Conservation (phyloP, 23 tunicate genomes). For the Diplosoma virens region DNA sequence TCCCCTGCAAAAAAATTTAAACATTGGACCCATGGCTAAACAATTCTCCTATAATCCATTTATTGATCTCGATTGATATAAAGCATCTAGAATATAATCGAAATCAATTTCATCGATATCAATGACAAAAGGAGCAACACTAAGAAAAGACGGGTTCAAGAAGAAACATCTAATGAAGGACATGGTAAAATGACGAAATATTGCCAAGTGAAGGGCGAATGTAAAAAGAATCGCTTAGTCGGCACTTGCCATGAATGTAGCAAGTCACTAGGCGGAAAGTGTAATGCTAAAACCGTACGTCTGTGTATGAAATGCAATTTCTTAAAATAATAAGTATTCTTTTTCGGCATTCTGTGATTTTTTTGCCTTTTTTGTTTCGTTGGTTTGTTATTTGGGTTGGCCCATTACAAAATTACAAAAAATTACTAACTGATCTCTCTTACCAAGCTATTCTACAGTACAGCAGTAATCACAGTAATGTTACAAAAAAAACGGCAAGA, state of each 20-base stretch:
- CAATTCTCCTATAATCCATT: no score
- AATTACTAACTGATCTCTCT: no score
- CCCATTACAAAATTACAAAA: background rate
- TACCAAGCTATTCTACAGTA: background rate
- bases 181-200: conserved; percentile 14
- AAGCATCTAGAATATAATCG: no score
- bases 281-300: conserved; percentile 13
- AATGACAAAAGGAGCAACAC: conserved; percentile 16
- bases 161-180: background rate
- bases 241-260: conserved; percentile 17
- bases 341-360: conserved; percentile 4
- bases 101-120: no score
- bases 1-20: no score
- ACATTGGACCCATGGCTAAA: no score
- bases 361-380: background rate
- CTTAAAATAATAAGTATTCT: background rate
- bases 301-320: conserved; percentile 2
- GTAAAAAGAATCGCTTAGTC: background rate
- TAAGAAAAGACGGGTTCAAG: conserved; percentile 17
- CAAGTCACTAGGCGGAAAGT: conserved; percentile 19
- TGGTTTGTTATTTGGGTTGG: conserved; percentile 1
- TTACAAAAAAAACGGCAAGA: background rate
- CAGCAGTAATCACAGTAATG: conserved; percentile 6
- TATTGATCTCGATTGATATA: no score
- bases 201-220: conserved; percentile 14